Evolutionary conservation across 2,113 vertebrate species (phyloP), one percentile per base, ranked within the genome.

Genomic region (Sapajus apella): DNA sequence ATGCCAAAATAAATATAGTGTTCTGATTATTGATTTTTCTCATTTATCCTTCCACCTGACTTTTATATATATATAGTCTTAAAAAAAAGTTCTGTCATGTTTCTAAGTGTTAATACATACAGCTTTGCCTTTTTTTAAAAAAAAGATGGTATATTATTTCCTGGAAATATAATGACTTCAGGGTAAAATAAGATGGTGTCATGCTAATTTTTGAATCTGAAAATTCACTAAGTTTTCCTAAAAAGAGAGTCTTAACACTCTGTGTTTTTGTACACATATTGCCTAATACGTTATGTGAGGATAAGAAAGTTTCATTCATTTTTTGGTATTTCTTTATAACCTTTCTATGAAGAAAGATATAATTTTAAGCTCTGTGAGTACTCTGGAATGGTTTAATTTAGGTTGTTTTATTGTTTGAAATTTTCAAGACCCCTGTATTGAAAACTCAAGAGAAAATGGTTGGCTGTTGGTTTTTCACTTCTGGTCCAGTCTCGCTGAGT

Each of bases 391-490:
- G 17, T 89, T 75, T 97, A 79, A 95, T 45, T 87, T 92, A 95
- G 43, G 18, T 81, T 17, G 5, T 95, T 87, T 84, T 95, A 8
- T 87, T 50, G 20, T 93, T 96, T 96, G 68, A 45, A 83, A 70
- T 98, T 98, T 98, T 98, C 82, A 94, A 99, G 99, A 98, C 97
- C 73, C 98, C 99, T 77, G 98, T 99, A 94, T 93, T 99, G 91
- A 98, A 97, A 98, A 99, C 98, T 64, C 98, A 98, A 96, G 99
- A 99, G 97, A 99, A 99, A 97, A 99, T 99, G 98, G 98, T 99
- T 86, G 99, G 99, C 90, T 99, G 99, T 96, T 99, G 99, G 99
- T 95, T 99, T 97, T 99, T 99, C 98, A 98, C 99, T 9, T 99
- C 99, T 32, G 99, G 99, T 50, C 99, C 99, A 25, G 98, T 99